Evolutionary conservation across 1,140 invertebrate species (phyloP).

Genomic region (Pseudachorutes palmiensis): DNA sequence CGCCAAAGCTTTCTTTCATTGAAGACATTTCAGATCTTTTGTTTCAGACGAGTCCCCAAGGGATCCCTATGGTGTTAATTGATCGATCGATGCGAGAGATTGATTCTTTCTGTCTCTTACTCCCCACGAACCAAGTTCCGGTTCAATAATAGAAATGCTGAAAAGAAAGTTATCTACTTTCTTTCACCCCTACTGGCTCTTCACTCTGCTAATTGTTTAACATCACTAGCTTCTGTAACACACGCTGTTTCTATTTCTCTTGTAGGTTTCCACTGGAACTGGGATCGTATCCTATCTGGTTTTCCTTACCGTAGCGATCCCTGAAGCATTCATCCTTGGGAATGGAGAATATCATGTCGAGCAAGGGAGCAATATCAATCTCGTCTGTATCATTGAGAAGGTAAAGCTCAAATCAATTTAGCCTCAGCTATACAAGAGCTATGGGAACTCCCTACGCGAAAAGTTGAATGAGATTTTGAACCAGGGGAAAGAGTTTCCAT

Average conservation of each 20-base stretch:
- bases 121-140: too few species aligned
- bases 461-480: too few species aligned
- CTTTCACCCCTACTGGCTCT: not conserved
- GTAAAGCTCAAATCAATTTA: constrained; percentile 46
- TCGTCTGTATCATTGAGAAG: constrained; percentile 87
- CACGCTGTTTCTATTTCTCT: constrained; percentile 25
- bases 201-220: not conserved
- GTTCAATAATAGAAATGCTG: too few species aligned
- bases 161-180: too few species aligned
- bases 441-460: too few species aligned
- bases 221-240: not conserved
- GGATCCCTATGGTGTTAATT: constrained; percentile 7
- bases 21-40: too few species aligned
- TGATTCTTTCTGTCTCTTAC: not conserved
- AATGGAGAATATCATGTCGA: constrained; percentile 82
- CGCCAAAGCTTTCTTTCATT: too few species aligned
- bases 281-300: constrained; percentile 81
- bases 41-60: too few species aligned
- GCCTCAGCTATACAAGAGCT: not conserved
- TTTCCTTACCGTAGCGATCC: constrained; percentile 75
- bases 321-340: constrained; percentile 73
- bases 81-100: constrained; percentile 2
- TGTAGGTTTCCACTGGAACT: constrained; percentile 72
- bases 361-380: constrained; percentile 77
- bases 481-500: too few species aligned